These are phyloP conservation scores for Bombyx huttoni DNA, from an alignment of 2,888 invertebrate species.

Conservation along the genomic window DNA sequence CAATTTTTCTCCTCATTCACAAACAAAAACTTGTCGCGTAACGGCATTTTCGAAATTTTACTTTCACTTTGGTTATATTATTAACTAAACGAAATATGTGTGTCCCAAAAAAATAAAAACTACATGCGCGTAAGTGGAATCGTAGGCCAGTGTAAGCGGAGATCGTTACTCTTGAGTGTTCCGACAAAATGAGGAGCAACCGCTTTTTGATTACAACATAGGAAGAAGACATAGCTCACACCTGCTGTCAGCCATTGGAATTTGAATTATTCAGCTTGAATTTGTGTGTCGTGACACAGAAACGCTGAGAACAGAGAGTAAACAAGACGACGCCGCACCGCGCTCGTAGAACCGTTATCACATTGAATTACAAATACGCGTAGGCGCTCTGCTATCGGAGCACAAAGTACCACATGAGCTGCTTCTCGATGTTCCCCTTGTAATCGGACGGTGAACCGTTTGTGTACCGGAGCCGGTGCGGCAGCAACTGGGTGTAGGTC, in stretches of 20 bases:
- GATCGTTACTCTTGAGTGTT: neutral
- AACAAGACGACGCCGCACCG: constrained; percentile 29
- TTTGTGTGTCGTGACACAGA: constrained; percentile 50
- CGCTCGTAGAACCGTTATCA: constrained; percentile 56
- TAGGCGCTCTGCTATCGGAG: constrained; percentile 28
- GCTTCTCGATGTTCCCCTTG: constrained; percentile 33
- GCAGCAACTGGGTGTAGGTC: constrained; percentile 57
- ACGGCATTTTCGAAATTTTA: constrained; percentile 28
- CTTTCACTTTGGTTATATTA: constrained; percentile 51
- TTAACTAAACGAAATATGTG: constrained; percentile 37
- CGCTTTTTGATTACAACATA: neutral
- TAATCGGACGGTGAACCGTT: constrained; percentile 71
- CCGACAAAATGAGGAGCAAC: neutral
- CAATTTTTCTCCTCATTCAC: neutral
- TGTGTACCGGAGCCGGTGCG: constrained; percentile 59
- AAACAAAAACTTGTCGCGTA: constrained; percentile 24
- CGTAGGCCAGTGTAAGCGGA: neutral
- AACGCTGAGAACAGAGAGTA: constrained; percentile 32
- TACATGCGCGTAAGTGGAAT: constrained; percentile 8
- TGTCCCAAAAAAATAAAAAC: constrained; percentile 44
- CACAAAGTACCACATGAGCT: constrained; percentile 25
- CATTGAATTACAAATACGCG: constrained; percentile 58
- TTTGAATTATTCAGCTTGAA: constrained; percentile 23
- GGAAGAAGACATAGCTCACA: constrained; percentile 9
- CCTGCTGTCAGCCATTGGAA: constrained; percentile 15